These are phyloP conservation scores for Drosophila triauraria DNA, from an alignment of 1,140 invertebrate genomes.

Conservation along the genomic window DNA sequence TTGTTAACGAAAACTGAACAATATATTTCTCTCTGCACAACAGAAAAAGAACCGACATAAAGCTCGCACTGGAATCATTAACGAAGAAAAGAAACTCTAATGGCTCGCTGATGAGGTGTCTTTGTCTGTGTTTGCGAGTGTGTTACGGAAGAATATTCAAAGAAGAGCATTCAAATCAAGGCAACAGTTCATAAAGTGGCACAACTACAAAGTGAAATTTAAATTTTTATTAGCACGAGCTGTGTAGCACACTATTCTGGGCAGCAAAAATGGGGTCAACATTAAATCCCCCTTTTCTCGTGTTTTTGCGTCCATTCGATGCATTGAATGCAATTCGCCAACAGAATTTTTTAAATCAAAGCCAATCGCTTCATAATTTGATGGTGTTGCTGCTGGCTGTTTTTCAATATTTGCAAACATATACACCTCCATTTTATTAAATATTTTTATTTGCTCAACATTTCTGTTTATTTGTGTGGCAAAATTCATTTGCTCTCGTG, in stretches of 20 bases:
- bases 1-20: background rate
- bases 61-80: conserved; percentile 43
- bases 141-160: conserved; percentile 23
- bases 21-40: conserved; percentile 8
- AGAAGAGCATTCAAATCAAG: conserved; percentile 17
- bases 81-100: conserved; percentile 49
- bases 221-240: conserved; percentile 21
- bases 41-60: background rate
- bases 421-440: conserved; percentile 27
- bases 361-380: conserved; percentile 27
- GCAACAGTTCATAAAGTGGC: conserved; percentile 32
- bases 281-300: background rate
- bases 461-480: conserved; percentile 36
- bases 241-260: conserved; percentile 26
- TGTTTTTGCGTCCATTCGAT: background rate
- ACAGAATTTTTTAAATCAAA: conserved; percentile 29
- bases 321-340: background rate
- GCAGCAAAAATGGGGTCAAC: background rate
- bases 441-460: conserved; percentile 42
- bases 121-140: conserved; percentile 15
- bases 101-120: conserved; percentile 32
- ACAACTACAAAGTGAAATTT: conserved; percentile 34
- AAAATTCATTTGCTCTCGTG: conserved; percentile 40
- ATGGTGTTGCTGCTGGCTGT: conserved; percentile 3
- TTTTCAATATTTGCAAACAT: conserved; percentile 19